Evolutionary conservation across 2,888 invertebrate genomes (phyloP).

Genomic region (Plebejus argus): DNA sequence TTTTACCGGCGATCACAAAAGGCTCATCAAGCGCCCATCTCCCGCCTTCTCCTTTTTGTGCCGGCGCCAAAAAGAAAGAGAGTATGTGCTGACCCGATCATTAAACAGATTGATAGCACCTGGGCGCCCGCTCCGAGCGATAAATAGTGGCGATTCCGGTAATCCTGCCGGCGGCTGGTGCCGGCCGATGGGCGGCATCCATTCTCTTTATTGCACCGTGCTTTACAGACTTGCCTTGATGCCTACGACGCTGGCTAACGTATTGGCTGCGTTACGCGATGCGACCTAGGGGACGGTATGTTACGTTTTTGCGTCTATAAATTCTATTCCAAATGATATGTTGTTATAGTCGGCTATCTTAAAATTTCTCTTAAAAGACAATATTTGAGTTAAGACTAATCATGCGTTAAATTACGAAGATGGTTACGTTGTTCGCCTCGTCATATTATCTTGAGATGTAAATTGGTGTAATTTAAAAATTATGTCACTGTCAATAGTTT

Average conservation of each 20-base stretch:
- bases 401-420: too few relatives aligned
- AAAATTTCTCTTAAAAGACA: neutral
- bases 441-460: neutral
- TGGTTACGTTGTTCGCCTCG: too few relatives aligned
- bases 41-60: slow-evolving; percentile 69
- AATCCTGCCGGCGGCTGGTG: slow-evolving; percentile 74
- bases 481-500: neutral
- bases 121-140: slow-evolving; percentile 78
- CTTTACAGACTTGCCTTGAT: slow-evolving; percentile 75
- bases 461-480: neutral
- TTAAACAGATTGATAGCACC: slow-evolving; percentile 81
- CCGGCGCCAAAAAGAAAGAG: slow-evolving; percentile 71
- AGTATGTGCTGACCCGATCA: slow-evolving; percentile 80
- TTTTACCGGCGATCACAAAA: slow-evolving; percentile 75
- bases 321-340: slow-evolving; percentile 43
- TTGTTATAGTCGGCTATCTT: neutral
- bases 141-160: slow-evolving; percentile 81
- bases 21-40: slow-evolving; percentile 81
- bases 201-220: slow-evolving; percentile 80
- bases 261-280: slow-evolving; percentile 57
- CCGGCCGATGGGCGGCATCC: slow-evolving; percentile 78
- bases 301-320: slow-evolving; percentile 40
- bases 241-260: slow-evolving; percentile 69
- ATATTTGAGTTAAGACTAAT: too few relatives aligned
- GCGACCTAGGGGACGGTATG: slow-evolving; percentile 46